Evolutionary conservation across 2,888 invertebrate genomes (phyloP).

Genomic region (Agrotis ipsilon): DNA sequence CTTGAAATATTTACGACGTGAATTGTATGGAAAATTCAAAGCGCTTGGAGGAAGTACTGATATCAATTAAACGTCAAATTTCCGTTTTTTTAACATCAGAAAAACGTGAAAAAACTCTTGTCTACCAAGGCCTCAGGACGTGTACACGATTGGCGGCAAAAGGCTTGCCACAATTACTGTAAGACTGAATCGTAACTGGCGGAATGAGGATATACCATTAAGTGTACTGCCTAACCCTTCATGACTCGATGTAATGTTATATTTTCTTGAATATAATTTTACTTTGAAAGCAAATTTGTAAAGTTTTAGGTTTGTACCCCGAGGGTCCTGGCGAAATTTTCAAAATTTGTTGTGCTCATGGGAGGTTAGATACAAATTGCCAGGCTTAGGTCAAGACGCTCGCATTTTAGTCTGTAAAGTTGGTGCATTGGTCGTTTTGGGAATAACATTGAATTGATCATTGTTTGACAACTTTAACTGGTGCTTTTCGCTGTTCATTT

Average conservation of each 20-base stretch:
- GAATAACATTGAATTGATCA: slow-evolving; percentile 14
- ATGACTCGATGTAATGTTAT: slow-evolving; percentile 4
- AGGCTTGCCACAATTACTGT: too few species aligned
- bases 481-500: background rate
- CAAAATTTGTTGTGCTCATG: slow-evolving; percentile 53
- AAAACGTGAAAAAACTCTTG: too few species aligned
- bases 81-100: too few species aligned
- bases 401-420: slow-evolving; percentile 30
- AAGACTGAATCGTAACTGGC: too few species aligned
- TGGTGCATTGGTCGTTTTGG: slow-evolving; percentile 19
- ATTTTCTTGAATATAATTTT: slow-evolving; percentile 48
- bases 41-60: too few species aligned
- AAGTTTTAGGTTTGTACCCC: slow-evolving; percentile 21
- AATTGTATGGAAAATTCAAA: too few species aligned
- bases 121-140: too few species aligned
- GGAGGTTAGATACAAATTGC: slow-evolving; percentile 45
- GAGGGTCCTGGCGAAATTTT: slow-evolving; percentile 32
- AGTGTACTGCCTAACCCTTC: too few species aligned
- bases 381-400: slow-evolving; percentile 23
- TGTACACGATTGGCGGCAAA: too few species aligned
- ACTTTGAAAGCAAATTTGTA: slow-evolving; percentile 46
- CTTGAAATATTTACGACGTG: too few species aligned
- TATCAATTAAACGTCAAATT: too few species aligned
- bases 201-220: too few species aligned
- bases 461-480: background rate